Evolutionary conservation across 2,797 vertebrate species (phyloP).

Genomic region (Ficedula albicollis): DNA sequence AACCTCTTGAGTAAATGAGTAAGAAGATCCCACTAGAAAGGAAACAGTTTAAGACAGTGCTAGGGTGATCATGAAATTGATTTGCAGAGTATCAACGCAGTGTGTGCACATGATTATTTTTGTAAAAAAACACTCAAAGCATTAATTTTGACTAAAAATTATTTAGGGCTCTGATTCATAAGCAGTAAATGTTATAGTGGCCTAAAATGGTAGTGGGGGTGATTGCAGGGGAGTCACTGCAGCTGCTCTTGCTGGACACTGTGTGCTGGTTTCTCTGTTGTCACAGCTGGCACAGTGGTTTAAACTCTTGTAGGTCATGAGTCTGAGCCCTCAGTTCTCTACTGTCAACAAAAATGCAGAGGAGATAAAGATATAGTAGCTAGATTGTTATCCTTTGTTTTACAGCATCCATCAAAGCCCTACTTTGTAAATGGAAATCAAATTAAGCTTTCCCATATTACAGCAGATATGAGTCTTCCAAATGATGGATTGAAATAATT

Average conservation of each 20-base stretch:
- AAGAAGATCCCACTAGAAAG: not conserved
- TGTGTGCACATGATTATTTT: not conserved
- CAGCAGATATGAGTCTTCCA: constrained; percentile 49
- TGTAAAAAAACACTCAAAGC: not conserved
- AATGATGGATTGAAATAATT: constrained; percentile 65
- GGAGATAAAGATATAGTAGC: constrained; percentile 29
- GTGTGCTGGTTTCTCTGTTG: not conserved
- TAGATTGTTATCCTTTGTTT: constrained; percentile 50
- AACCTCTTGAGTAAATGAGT: not conserved
- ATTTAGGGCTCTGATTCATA: not conserved
- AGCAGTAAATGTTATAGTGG: not conserved
- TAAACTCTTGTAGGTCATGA: not conserved
- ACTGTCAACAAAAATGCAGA: constrained; percentile 18
- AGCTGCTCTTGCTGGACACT: not conserved
- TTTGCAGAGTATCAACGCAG: not conserved
- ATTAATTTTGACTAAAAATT: not conserved
- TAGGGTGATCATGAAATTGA: not conserved
- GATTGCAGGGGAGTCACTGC: not conserved
- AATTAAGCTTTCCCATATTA: constrained; percentile 55
- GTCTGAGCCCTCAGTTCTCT: constrained; percentile 13
- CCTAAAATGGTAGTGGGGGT: not conserved
- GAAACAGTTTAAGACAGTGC: not conserved
- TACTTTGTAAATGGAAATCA: constrained; percentile 52
- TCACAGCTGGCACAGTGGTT: constrained; percentile 15
- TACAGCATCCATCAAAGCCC: constrained; percentile 48